Evolutionary conservation across 2,888 invertebrate genomes (phyloP).

Genomic region (Boloria euphrosyne): DNA sequence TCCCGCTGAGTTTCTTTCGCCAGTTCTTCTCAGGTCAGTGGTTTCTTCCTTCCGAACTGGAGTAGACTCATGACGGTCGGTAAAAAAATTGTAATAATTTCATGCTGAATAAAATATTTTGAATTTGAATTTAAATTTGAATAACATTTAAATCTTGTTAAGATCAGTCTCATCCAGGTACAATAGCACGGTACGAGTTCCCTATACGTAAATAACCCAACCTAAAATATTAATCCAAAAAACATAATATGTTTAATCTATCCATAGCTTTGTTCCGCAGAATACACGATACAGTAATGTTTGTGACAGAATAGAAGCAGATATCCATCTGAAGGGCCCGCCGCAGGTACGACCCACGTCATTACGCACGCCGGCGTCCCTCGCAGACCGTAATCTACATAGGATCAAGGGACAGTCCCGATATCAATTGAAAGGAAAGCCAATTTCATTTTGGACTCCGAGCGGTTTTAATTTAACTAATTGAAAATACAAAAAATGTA

Average conservation of each 20-base stretch:
- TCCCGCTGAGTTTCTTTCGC: too few species aligned
- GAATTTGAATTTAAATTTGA: too few species aligned
- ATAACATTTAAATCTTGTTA: too few species aligned
- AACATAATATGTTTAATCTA: neutral
- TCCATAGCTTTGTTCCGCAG: slow-evolving; percentile 2
- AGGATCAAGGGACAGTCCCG: slow-evolving; percentile 24
- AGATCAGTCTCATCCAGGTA: neutral
- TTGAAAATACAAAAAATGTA: slow-evolving; percentile 16
- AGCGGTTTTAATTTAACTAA: slow-evolving; percentile 30
- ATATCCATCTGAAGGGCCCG: slow-evolving; percentile 31
- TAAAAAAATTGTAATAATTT: too few species aligned
- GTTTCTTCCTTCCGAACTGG: too few species aligned
- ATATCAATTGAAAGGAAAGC: slow-evolving; percentile 31
- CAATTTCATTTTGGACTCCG: slow-evolving; percentile 24
- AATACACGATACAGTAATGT: slow-evolving; percentile 27
- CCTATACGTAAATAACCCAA: neutral
- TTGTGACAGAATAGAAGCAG: slow-evolving; percentile 34
- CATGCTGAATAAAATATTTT: too few species aligned
- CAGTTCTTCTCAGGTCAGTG: too few species aligned
- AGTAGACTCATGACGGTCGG: too few species aligned
- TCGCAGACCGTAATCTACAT: slow-evolving; percentile 36
- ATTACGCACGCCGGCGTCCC: slow-evolving; percentile 30
- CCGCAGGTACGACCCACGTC: slow-evolving; percentile 34
- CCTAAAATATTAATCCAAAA: slow-evolving; percentile 1
- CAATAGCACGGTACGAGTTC: neutral